Base-by-base conservation (phyloP, 2,797 vertebrate genomes). In the Enteromius paludinosus region DNA sequence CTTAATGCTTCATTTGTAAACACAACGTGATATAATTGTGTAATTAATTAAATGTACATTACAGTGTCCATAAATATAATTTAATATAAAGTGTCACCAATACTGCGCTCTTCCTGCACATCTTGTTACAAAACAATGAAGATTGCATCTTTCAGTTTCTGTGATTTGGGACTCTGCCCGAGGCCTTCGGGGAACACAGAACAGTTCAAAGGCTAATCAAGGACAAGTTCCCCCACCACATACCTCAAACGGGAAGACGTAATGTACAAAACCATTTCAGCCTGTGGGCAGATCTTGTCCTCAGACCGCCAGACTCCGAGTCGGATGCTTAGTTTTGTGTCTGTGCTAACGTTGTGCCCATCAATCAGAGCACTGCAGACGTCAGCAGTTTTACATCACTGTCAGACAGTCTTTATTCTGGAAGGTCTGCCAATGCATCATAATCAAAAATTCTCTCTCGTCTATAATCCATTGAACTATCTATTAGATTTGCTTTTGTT, bases 311-410 rank as follows among this genome's bases (percentile, higher is more conserved):
- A 83, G 73, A 83, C 72, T 83, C 81, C 1, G 3, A 69, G 25
- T 66, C 25, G 45, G 41, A 81, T 64, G 59, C 59, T 65, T 73
- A 82, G 80, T 78, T 77, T 71, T 18, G 33, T 83, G 82, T 78
- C 68, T 35, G 59, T 17, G 54, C 73, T 33, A 47, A 77, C 49
- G 10, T 30, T 64, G 47, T 64, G 59, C 25, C 73, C 59, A 84
- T 84, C 83, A 54, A 74, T 84, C 83, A 74, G 59, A 54, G 28
- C 72, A 78, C 35, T 56, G 45, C 18, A 35, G 23, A 56, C 47
- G 14, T 84, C 83, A 66, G 77, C 83, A 54, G 56, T 79, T 79
- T 84, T 79, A 79, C 62, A 79, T 74, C 77, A 84, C 70, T 74
- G 69, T 72, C 76, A 59, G 70, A 30, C 18, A 23, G 52, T 5